A percentile compares a stretch with the other conserved stretches of the same genome.
Evolutionary conservation across 2,113 vertebrate species (phyloP).

Genomic region (Lepidiolamprologus cunningtoni): DNA sequence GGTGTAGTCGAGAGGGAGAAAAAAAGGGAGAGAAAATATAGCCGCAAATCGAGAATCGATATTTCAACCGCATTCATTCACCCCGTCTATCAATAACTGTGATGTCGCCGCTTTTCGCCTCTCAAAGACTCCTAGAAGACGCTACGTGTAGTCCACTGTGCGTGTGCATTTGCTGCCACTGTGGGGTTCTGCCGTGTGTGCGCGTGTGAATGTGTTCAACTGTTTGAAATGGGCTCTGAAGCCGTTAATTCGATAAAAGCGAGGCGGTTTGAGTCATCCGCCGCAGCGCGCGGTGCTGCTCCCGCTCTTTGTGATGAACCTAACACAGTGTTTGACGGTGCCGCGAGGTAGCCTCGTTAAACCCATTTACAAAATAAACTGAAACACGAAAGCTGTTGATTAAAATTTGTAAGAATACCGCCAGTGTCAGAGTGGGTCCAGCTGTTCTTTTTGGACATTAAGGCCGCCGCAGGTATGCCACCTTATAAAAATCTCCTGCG

Average conservation of each 20-base stretch:
- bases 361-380: not conserved
- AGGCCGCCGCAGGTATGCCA: slow-evolving; percentile 4
- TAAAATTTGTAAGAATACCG: not conserved
- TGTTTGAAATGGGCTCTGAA: not conserved
- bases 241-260: slow-evolving; percentile 52
- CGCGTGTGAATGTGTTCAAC: not conserved
- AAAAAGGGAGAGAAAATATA: slow-evolving; percentile 46
- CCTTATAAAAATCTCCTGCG: slow-evolving; percentile 43
- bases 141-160: not conserved
- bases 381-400: not conserved
- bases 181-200: not conserved
- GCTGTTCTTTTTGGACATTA: not conserved
- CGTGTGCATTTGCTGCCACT: not conserved
- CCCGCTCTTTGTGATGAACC: slow-evolving; percentile 41
- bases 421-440: not conserved
- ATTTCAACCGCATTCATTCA: slow-evolving; percentile 67
- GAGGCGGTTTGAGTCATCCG: slow-evolving; percentile 58
- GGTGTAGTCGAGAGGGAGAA: not conserved
- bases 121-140: not conserved
- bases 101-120: slow-evolving; percentile 18
- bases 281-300: slow-evolving; percentile 47
- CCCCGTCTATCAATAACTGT: slow-evolving; percentile 51
- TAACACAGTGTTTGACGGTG: not conserved
- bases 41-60: slow-evolving; percentile 66
- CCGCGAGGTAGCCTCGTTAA: not conserved